Conservation (phyloP, 2,113 vertebrate genomes). For the Pedetes capensis region DNA sequence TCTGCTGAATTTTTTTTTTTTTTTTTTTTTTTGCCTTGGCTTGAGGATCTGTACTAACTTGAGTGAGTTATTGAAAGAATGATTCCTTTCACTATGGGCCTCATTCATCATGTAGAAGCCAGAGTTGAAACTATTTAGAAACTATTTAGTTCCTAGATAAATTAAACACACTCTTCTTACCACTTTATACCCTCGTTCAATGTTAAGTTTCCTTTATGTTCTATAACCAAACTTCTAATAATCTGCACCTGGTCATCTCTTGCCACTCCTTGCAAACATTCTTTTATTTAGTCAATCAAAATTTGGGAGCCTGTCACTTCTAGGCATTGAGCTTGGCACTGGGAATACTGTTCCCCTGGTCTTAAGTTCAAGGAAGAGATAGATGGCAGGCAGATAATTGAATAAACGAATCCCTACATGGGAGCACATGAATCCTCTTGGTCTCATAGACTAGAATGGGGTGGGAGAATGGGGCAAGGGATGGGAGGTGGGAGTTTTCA, state of each 20-base stretch:
- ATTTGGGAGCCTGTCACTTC: not conserved
- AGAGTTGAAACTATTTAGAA: not conserved
- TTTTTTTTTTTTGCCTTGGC: not conserved
- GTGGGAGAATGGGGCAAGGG: not conserved
- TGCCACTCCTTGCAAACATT: not conserved
- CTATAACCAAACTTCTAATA: not conserved
- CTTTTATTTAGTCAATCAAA: not conserved
- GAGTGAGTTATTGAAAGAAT: not conserved
- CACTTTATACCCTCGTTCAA: not conserved
- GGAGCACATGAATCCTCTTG: not conserved
- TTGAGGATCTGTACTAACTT: not conserved
- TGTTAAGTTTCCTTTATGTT: not conserved
- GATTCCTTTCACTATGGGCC: not conserved
- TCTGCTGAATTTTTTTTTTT: not conserved
- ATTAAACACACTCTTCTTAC: not conserved
- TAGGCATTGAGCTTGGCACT: not conserved
- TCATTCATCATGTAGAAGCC: not conserved
- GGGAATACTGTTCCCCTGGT: not conserved
- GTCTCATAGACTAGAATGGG: not conserved
- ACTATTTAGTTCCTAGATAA: not conserved
- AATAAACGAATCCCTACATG: not conserved
- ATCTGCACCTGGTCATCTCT: not conserved
- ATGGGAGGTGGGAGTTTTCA: not conserved
- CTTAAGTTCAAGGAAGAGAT: not conserved
- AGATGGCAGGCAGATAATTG: not conserved